A percentile compares a stretch with the other conserved stretches of the same genome.
Evolutionary conservation across 2,113 vertebrate genomes (phyloP).

Genomic region (Embiotoca jacksoni): DNA sequence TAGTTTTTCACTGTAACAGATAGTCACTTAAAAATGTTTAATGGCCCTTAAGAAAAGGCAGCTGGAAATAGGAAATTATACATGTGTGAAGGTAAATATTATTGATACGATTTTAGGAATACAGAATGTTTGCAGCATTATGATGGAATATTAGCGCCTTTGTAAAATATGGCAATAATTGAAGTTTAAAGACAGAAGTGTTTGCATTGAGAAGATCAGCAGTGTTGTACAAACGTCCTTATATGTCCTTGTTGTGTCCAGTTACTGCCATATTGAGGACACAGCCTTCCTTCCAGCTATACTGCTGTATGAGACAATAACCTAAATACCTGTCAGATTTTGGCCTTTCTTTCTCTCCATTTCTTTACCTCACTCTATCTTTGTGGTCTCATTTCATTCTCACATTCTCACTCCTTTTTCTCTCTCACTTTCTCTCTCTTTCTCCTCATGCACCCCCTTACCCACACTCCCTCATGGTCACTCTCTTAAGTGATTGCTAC

Average conservation of each 20-base stretch:
- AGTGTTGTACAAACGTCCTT: conserved; percentile 58
- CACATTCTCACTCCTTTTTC: conserved; percentile 29
- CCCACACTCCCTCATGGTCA: conserved; percentile 74
- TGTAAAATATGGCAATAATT: conserved; percentile 34
- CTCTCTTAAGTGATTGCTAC: conserved; percentile 85
- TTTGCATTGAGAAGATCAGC: conserved; percentile 32
- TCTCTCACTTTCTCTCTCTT: conserved; percentile 5
- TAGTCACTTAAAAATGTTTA: neutral
- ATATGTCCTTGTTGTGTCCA: conserved; percentile 71
- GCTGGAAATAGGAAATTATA: conserved; percentile 1
- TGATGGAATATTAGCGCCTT: conserved; percentile 1
- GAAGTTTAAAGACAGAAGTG: conserved; percentile 38
- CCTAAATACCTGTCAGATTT: conserved; percentile 71
- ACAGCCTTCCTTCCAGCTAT: conserved; percentile 62
- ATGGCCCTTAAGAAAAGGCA: neutral
- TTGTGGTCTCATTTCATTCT: conserved; percentile 60
- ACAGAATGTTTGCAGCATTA: conserved; percentile 5
- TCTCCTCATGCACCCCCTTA: conserved; percentile 26
- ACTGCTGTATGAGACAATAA: conserved; percentile 68
- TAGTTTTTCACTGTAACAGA: too few relatives aligned
- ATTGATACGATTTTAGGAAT: too few relatives aligned
- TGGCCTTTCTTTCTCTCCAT: conserved; percentile 39
- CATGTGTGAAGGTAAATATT: neutral
- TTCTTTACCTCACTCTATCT: conserved; percentile 50
- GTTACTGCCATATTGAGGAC: conserved; percentile 66